Percentiles rank a stretch among this genome's conserved stretches.
Evolutionary conservation across 1,140 invertebrate species (phyloP).

Genomic region (Physella acuta): DNA sequence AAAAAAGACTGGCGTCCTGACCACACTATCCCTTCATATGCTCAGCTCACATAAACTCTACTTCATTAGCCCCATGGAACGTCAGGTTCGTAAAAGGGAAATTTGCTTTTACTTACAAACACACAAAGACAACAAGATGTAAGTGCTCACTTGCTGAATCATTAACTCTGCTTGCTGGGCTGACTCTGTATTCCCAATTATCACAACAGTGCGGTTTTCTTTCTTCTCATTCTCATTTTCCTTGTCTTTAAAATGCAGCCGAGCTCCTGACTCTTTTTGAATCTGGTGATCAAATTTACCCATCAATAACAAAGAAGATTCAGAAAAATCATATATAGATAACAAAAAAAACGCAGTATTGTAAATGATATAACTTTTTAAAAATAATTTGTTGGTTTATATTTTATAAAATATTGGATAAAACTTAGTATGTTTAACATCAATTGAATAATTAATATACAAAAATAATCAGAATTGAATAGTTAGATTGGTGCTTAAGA

Average conservation of each 20-base stretch:
- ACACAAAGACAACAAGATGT: not conserved
- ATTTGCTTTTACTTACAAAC: not conserved
- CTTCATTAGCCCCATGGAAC: no score
- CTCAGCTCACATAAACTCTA: no score
- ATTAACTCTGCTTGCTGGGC: constrained; percentile 71
- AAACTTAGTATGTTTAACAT: not conserved
- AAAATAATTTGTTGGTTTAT: not conserved
- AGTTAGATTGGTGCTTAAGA: no score
- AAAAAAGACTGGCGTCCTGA: no score
- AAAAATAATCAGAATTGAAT: not conserved
- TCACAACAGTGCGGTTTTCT: constrained; percentile 65
- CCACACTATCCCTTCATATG: no score
- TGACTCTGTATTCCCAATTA: constrained; percentile 67
- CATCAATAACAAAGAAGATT: not conserved
- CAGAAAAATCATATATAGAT: not conserved
- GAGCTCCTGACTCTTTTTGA: constrained; percentile 70
- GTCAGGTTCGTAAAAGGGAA: not conserved
- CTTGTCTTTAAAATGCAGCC: constrained; percentile 67
- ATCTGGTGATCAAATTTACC: constrained; percentile 59
- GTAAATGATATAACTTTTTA: not conserved
- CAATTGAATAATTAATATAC: not conserved
- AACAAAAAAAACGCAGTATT: not conserved
- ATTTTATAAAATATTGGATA: not conserved
- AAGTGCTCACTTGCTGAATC: constrained; percentile 62
- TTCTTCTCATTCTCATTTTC: constrained; percentile 60